These are phyloP conservation scores for Cyprinodon variegatus DNA, from an alignment of 2,113 vertebrate species.

Conservation along the genomic window DNA sequence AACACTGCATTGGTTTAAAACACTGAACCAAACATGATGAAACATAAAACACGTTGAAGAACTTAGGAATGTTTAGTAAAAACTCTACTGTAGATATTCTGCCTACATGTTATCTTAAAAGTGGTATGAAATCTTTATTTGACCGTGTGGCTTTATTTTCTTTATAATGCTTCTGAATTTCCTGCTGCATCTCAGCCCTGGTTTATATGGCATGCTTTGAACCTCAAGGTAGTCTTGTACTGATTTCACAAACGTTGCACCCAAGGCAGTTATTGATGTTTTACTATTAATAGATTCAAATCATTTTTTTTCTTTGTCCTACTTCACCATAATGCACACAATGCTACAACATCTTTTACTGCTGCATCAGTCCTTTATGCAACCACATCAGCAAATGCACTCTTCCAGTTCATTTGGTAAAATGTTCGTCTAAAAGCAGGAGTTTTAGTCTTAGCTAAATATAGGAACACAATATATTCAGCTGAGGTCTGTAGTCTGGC, in stretches of 20 bases:
- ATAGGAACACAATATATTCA: background rate
- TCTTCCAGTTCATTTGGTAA: background rate
- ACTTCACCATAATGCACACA: background rate
- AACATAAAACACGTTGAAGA: no score
- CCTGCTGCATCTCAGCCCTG: background rate
- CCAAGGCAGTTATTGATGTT: background rate
- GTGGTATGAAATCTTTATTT: background rate
- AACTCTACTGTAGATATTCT: no score
- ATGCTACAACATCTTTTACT: background rate
- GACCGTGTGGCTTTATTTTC: background rate
- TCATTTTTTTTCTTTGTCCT: background rate
- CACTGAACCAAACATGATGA: no score
- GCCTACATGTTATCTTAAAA: no score
- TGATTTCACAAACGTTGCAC: background rate
- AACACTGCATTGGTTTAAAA: no score
- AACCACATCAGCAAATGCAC: slow-evolving; percentile 22
- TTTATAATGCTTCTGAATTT: background rate
- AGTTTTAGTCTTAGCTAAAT: background rate
- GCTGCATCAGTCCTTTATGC: background rate
- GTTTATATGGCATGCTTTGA: background rate
- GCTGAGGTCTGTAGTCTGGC: background rate
- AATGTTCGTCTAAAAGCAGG: background rate
- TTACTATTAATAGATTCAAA: background rate
- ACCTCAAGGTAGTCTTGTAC: background rate
- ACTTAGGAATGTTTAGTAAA: no score